Evolutionary conservation across 2,797 vertebrate genomes (phyloP).

Genomic region (Allobates femoralis): DNA sequence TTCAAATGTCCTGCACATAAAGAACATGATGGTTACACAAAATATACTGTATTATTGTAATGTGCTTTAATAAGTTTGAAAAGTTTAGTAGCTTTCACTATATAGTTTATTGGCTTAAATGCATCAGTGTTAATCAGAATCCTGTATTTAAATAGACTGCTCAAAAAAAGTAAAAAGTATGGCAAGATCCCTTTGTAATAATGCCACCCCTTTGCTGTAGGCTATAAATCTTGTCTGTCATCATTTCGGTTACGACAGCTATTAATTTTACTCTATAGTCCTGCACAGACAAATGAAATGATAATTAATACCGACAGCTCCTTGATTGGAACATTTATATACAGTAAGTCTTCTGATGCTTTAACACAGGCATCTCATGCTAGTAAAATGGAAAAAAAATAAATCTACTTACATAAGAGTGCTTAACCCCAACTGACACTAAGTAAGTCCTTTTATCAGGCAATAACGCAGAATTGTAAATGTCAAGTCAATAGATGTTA

Average conservation of each 20-base stretch:
- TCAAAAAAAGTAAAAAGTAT: not conserved
- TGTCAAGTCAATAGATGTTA: slow-evolving; percentile 61
- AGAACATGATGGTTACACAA: too few species aligned
- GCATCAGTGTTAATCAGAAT: not conserved
- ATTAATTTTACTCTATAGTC: slow-evolving; percentile 29
- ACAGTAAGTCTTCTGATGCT: slow-evolving; percentile 8
- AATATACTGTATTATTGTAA: too few species aligned
- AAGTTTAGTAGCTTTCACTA: too few species aligned
- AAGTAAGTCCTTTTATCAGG: slow-evolving; percentile 58
- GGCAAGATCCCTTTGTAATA: not conserved
- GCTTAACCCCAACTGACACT: slow-evolving; percentile 58
- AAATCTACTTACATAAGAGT: slow-evolving; percentile 45
- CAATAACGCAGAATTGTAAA: slow-evolving; percentile 58
- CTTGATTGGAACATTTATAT: slow-evolving; percentile 40
- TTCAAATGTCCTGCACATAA: too few species aligned
- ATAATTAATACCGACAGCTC: slow-evolving; percentile 35
- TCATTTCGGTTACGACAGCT: slow-evolving; percentile 11
- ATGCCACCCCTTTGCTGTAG: not conserved
- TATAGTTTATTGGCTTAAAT: not conserved
- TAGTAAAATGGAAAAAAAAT: slow-evolving; percentile 42
- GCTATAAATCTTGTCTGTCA: slow-evolving; percentile 20
- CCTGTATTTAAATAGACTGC: not conserved
- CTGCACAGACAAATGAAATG: slow-evolving; percentile 45
- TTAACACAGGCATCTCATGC: slow-evolving; percentile 4
- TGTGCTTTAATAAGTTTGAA: too few species aligned